Percentiles rank a stretch among this genome's conserved stretches.
Evolutionary conservation across 2,797 vertebrate species (phyloP).

Genomic region (Anguilla pacifica): DNA sequence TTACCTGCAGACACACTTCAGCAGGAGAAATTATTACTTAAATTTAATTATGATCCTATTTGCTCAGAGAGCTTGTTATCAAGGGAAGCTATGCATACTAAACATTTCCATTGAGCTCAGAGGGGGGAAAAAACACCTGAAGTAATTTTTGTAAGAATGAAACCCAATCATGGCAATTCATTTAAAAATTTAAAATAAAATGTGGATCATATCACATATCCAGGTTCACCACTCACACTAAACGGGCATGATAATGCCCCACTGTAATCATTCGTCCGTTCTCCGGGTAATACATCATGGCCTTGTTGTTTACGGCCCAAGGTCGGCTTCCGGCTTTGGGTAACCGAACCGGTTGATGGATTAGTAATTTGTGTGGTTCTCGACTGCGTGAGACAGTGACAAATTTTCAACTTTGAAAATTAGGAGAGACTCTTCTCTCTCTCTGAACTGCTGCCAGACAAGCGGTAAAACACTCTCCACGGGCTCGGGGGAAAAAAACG

Average conservation of each 20-base stretch:
- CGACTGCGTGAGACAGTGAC: constrained; percentile 1
- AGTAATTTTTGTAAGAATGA: background rate
- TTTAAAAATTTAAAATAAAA: background rate
- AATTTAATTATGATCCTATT: background rate
- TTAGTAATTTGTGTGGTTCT: constrained; percentile 21
- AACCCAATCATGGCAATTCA: background rate
- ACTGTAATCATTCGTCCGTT: constrained; percentile 2
- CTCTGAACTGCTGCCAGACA: background rate
- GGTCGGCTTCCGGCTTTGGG: background rate
- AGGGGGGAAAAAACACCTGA: background rate
- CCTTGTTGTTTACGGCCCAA: constrained; percentile 7
- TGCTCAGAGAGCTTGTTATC: background rate
- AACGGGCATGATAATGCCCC: background rate
- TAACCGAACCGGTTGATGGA: constrained; percentile 14
- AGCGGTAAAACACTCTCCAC: background rate
- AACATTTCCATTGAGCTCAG: background rate
- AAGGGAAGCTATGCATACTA: background rate
- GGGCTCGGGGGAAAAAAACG: background rate
- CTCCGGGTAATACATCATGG: background rate
- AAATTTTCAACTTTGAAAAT: constrained; percentile 11
- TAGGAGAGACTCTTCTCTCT: constrained; percentile 5
- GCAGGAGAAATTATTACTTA: background rate
- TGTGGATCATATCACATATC: background rate
- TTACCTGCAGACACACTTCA: background rate
- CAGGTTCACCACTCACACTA: background rate